Evolutionary conservation across 2,888 invertebrate species (phyloP).

Genomic region (Drosophila dives): DNA sequence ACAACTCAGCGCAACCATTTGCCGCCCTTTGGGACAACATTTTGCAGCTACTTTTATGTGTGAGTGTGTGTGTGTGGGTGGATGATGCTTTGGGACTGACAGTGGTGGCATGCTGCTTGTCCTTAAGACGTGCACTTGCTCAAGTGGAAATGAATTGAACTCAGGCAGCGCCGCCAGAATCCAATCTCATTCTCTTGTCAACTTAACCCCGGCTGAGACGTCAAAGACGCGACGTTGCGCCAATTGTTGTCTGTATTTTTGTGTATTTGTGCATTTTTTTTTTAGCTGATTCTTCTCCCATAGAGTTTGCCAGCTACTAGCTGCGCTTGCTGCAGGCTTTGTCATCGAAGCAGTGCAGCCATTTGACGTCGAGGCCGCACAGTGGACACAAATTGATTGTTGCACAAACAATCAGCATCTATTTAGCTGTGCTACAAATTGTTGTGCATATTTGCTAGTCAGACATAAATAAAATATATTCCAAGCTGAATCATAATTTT

Average conservation of each 20-base stretch:
- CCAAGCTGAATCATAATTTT: background rate
- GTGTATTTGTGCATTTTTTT: conserved; percentile 42
- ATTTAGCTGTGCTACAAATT: background rate
- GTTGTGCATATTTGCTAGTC: background rate
- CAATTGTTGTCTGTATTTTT: conserved; percentile 63
- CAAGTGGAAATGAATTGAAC: conserved; percentile 83
- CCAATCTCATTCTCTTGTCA: conserved; percentile 80
- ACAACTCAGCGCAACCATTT: conserved; percentile 39
- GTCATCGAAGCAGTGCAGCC: conserved; percentile 58
- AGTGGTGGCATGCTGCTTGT: conserved; percentile 12
- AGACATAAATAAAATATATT: background rate
- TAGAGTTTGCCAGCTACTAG: conserved; percentile 18
- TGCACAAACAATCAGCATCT: background rate
- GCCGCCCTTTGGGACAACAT: conserved; percentile 54
- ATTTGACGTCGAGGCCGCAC: conserved; percentile 58
- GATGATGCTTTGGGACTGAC: background rate
- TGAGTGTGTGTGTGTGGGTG: conserved; percentile 16
- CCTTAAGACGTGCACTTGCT: conserved; percentile 79
- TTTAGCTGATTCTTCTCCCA: conserved; percentile 19
- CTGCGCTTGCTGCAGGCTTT: conserved; percentile 39
- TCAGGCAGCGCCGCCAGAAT: conserved; percentile 69
- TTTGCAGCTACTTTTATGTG: conserved; percentile 73
- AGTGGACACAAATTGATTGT: conserved; percentile 46
- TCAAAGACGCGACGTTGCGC: conserved; percentile 55
- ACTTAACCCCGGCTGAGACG: conserved; percentile 74